Base-by-base conservation (phyloP, 2,888 invertebrate species). In the Ernsta delagoae region DNA sequence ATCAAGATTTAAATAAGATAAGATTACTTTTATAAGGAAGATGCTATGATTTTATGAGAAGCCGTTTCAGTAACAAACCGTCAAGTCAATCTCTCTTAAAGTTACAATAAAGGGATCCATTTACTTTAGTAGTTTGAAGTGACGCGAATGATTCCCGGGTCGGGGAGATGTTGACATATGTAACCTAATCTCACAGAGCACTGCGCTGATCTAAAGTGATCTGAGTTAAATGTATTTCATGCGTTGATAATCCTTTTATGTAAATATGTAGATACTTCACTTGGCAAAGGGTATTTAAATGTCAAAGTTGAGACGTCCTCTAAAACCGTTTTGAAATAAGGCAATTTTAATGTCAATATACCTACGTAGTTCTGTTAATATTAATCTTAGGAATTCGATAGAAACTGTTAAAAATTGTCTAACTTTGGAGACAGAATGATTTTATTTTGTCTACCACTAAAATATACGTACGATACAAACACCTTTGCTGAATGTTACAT, bases 201-300 rank as follows among this genome's bases (percentile, higher is more conserved):
- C 3, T 39, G 39, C 39, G 39, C 12, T n/a, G 39, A n/a, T 59
- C 36, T n/a, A 57, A 39, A 59, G 7, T 72, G 74, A 78, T 72
- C 73, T 72, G 74, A 75, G 73, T 76, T 70, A 75, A 77, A 81
- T 68, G 57, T 16, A 62, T 62, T 56, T 67, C 53, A 63, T 41
- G 48, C 24, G 73, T 77, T 76, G 72, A 68, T 79, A 84, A 85
- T 83, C 77, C 79, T 79, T 79, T 81, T 82, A 83, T 82, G 77
- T 79, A 79, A 83, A 83, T 81, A n/a, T n/a, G n/a, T n/a, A 79
- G 73, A 75, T 74, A 72, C 39, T 63, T 60, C 12, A 54, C 60
- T 43, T 53, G 34, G 11, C 53, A 54, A 60, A 45, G 12, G 59
- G 31, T 36, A 31, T 9, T 2, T 6, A 16, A n/a, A 12, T 48